These are phyloP conservation scores for Octonoba sinensis DNA, from an alignment of 2,888 invertebrate genomes.

Conservation along the genomic window DNA sequence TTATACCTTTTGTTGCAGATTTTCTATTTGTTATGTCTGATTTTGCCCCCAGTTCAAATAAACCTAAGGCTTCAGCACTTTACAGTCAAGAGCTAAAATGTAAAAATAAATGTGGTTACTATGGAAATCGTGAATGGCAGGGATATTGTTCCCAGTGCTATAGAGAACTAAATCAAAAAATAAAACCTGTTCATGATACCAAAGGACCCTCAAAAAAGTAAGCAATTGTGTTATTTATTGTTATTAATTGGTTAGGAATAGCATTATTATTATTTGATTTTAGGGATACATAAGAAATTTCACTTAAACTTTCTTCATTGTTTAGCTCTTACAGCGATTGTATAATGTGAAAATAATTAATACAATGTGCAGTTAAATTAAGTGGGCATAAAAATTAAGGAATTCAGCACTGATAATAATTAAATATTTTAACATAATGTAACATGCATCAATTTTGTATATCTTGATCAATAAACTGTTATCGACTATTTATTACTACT, in stretches of 20 bases:
- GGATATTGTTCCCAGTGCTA: constrained; percentile 98
- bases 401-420: too few relatives aligned
- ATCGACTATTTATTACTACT: too few relatives aligned
- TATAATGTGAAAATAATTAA: too few relatives aligned
- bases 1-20: constrained; percentile 2
- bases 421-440: too few relatives aligned
- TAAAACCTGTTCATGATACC: constrained; percentile 18
- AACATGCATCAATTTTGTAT: too few relatives aligned
- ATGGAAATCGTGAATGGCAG: constrained; percentile 97
- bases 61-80: constrained; percentile 20
- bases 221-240: background rate
- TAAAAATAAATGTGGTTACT: constrained; percentile 95
- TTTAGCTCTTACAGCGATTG: too few relatives aligned
- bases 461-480: too few relatives aligned
- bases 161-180: constrained; percentile 73
- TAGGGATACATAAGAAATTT: too few relatives aligned
- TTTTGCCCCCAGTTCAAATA: constrained; percentile 10
- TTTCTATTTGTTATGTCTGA: constrained; percentile 21
- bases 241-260: background rate
- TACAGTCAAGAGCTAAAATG: constrained; percentile 73
- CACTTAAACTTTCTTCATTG: too few relatives aligned
- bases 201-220: constrained; percentile 48
- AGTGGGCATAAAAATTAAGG: too few relatives aligned
- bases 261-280: too few relatives aligned
- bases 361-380: too few relatives aligned